Evolutionary conservation across 92 coral and sea anemone genomes (phyloP).

Genomic region (Heteractis magnifica): DNA sequence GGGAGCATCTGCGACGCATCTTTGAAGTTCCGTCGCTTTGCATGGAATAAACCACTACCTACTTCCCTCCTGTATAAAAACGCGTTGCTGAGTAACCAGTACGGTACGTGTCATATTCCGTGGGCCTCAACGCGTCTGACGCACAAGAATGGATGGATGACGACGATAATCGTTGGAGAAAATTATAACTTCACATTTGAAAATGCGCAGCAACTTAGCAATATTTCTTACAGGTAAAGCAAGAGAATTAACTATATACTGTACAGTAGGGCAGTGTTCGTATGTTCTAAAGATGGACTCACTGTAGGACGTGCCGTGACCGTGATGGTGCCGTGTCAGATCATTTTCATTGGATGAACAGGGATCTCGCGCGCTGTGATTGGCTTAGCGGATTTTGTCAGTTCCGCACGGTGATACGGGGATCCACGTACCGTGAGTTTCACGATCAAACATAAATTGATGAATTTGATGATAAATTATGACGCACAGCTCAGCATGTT

Average conservation of each 20-base stretch:
- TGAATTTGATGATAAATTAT: no score
- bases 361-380: no score
- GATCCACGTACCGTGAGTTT: no score
- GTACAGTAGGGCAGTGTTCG: no score
- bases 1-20: slow-evolving; percentile 72
- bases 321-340: no score
- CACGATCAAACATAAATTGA: no score
- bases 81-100: slow-evolving; percentile 71
- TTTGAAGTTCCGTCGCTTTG: slow-evolving; percentile 74
- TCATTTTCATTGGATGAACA: no score
- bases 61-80: slow-evolving; percentile 50
- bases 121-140: slow-evolving; percentile 76
- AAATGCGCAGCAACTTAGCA: slow-evolving; percentile 74
- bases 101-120: slow-evolving; percentile 68
- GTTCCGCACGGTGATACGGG: no score
- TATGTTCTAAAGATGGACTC: no score
- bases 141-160: slow-evolving; percentile 80
- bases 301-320: no score
- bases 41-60: slow-evolving; percentile 78
- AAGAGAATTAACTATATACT: neutral
- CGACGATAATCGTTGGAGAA: slow-evolving; percentile 67
- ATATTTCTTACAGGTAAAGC: slow-evolving; percentile 75
- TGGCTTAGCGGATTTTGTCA: no score
- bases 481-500: no score
- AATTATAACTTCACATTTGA: slow-evolving; percentile 65